Percentiles rank a stretch among this genome's conserved stretches.
phyloP scores from a whole-genome alignment of 2,113 vertebrate genomes.

The Dasyornis broadbenti region DNA sequence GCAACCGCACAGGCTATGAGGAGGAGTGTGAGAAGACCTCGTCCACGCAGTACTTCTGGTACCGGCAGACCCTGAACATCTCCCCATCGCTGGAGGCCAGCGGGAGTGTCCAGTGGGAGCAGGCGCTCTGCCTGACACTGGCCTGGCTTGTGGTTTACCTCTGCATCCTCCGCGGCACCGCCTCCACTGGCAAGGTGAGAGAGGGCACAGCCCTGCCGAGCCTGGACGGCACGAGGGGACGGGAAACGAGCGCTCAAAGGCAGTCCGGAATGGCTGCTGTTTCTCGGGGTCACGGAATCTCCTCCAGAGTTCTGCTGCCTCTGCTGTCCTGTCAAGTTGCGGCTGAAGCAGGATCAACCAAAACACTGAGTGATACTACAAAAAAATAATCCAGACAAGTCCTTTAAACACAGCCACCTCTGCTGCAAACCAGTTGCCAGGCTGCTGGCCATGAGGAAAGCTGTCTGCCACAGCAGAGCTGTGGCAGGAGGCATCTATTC shows the following conservation, averaged over 20 bases:
- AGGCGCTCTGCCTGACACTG: constrained; percentile 80
- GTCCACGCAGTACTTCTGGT: constrained; percentile 95
- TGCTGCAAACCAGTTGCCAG: not conserved
- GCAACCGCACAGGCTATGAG: constrained; percentile 76
- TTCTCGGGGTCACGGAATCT: not conserved
- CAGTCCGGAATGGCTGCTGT: accelerated
- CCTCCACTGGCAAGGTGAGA: constrained; percentile 86
- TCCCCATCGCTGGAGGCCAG: constrained; percentile 80
- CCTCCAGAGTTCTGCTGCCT: accelerated
- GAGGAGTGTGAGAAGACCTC: constrained; percentile 84
- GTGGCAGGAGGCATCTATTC: not conserved
- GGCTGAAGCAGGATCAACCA: not conserved
- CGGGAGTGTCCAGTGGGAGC: constrained; percentile 81
- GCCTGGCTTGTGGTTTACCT: constrained; percentile 89
- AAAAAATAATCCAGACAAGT: not conserved
- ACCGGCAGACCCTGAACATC: constrained; percentile 88
- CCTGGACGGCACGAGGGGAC: accelerated
- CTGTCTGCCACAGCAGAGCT: not conserved
- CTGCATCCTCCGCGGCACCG: constrained; percentile 84
- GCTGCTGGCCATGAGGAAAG: not conserved
- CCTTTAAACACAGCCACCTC: not conserved
- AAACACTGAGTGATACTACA: not conserved
- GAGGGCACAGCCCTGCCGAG: accelerated
- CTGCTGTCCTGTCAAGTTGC: not conserved
- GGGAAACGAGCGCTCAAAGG: accelerated